phyloP scores from a whole-genome alignment of 2,888 invertebrate genomes.

The Trissolcus japonicus region DNA sequence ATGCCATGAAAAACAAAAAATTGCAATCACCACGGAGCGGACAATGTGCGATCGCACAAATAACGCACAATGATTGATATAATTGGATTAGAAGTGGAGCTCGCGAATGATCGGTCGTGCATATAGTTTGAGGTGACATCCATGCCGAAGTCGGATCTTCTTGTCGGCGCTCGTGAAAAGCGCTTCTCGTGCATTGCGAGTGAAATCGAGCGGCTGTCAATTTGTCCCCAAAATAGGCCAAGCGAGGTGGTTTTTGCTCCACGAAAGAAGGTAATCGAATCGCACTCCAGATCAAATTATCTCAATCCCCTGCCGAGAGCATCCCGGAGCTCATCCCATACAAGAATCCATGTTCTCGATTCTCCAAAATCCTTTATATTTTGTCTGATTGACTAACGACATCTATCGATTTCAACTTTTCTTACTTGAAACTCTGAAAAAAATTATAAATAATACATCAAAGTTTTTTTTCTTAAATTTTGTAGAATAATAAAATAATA shows the following conservation, averaged over 20 bases:
- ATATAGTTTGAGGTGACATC: slow-evolving; percentile 27
- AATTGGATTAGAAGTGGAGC: slow-evolving; percentile 46
- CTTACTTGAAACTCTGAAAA: too few relatives aligned
- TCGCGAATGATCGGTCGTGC: slow-evolving; percentile 24
- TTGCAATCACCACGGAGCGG: not conserved
- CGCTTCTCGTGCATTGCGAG: slow-evolving; percentile 35
- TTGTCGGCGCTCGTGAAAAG: slow-evolving; percentile 39
- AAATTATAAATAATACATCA: too few relatives aligned
- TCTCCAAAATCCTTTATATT: not conserved
- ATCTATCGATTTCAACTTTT: too few relatives aligned
- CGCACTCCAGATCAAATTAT: slow-evolving; percentile 62
- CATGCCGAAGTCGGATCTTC: slow-evolving; percentile 16
- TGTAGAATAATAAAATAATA: too few relatives aligned
- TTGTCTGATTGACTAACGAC: too few relatives aligned
- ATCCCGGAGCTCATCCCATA: not conserved
- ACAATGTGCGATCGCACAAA: slow-evolving; percentile 18
- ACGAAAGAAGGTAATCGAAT: slow-evolving; percentile 61
- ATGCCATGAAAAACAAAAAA: too few relatives aligned
- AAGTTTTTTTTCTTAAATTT: too few relatives aligned
- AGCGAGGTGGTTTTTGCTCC: slow-evolving; percentile 40
- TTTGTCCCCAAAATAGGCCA: slow-evolving; percentile 46
- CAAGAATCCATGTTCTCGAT: not conserved
- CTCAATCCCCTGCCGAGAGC: slow-evolving; percentile 60
- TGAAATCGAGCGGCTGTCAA: slow-evolving; percentile 48
- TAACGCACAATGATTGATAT: slow-evolving; percentile 31